Evolutionary conservation across 2,113 vertebrate genomes (phyloP), one percentile per base, ranked within the genome.

Genomic region (Nesoenas mayeri): DNA sequence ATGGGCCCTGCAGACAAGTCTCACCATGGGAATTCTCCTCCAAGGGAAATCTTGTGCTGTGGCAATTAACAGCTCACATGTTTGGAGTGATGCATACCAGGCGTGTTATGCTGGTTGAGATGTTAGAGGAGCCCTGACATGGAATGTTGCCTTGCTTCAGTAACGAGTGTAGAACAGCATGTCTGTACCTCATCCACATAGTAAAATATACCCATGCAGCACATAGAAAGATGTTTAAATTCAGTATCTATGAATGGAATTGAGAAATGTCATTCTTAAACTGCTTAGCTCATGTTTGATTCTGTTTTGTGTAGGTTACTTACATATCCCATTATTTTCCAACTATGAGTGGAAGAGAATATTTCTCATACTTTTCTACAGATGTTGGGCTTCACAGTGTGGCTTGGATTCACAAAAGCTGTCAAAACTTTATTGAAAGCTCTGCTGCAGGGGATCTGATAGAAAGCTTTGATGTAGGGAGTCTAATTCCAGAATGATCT

Each of bases 21-120:
- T 73, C 48, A n/a, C 58, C 83, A 84, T 65, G 94, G 89, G 92
- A 95, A 86, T 96, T 96, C 75, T 97, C 66, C 93, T 96, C 92
- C 77, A 56, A 89, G 95, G 81, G 93, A 82, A 82, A 90, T 66
- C 48, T 79, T 82, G 89, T 3, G 3, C 83, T 65, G 75, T 77
- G 84, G 88, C 79, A 95, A 81, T 97, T 92, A 96, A 62, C 79
- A 85, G 92, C 85, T 96, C 85, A 69, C 78, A 57, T 90, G 81
- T 44, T 94, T 6, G 12, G 51, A 70, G 58, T 21, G 73, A 50
- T 77, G 75, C 88, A 89, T 64, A 62, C 67, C 89, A 92, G 79
- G 75, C 51, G 8, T 89, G 74, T 72, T 56, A 60, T 2, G 28
- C 57, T 62, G 62, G 17, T 47, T 48, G 79, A 91, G 58, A 71